phyloP scores from a whole-genome alignment of 2,888 invertebrate genomes.

The Falcaria lacertinaria region DNA sequence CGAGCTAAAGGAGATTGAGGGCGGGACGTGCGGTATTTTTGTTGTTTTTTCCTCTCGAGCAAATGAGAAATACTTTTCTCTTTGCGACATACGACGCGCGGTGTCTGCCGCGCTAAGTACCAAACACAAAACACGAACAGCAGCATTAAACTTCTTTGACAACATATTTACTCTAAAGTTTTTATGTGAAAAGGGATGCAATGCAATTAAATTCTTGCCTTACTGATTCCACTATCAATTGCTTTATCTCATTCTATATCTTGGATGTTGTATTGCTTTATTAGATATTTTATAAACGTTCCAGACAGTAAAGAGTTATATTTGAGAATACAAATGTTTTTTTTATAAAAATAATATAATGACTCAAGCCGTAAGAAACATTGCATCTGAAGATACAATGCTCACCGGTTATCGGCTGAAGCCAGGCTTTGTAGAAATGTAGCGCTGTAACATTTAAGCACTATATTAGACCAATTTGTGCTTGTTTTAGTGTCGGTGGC shows the following conservation, averaged over 20 bases:
- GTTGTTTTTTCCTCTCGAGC: conserved; percentile 54
- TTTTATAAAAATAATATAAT: too few species aligned
- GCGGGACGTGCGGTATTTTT: conserved; percentile 53
- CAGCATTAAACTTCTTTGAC: conserved; percentile 22
- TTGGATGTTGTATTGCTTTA: too few species aligned
- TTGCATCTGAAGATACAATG: too few species aligned
- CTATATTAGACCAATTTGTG: conserved; percentile 14
- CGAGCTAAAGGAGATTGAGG: conserved; percentile 61
- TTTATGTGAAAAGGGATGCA: conserved; percentile 13
- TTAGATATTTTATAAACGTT: too few species aligned
- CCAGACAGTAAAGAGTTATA: too few species aligned
- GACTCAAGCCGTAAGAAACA: too few species aligned
- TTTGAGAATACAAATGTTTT: too few species aligned
- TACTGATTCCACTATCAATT: background rate
- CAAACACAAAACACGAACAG: conserved; percentile 31
- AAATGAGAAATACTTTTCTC: conserved; percentile 71
- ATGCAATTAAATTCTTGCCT: conserved; percentile 26
- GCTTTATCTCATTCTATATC: background rate
- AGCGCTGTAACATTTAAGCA: conserved; percentile 10
- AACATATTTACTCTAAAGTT: conserved; percentile 11
- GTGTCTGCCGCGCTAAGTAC: conserved; percentile 46
- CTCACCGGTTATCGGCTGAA: background rate
- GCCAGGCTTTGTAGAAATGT: background rate
- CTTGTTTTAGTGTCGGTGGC: conserved; percentile 1
- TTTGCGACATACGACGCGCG: conserved; percentile 63